Evolutionary conservation across 92 coral and sea anemone genomes (phyloP).

Genomic region (Parazoanthus darwini): DNA sequence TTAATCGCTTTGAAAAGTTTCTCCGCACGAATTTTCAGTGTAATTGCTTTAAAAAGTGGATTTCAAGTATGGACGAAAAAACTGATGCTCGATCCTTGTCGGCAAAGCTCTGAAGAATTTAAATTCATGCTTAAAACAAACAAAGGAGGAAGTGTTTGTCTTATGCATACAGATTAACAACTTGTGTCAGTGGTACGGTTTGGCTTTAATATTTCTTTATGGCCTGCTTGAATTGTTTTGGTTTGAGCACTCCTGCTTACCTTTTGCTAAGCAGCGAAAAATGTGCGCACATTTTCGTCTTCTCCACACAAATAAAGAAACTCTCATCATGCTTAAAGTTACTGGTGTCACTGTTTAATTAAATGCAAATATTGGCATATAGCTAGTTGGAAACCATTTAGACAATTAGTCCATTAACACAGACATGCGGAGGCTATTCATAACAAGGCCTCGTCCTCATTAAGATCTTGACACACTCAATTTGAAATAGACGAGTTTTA

Average conservation of each 20-base stretch:
- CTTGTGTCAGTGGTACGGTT: not conserved
- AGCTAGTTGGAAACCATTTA: conserved; percentile 53
- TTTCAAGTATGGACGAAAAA: not conserved
- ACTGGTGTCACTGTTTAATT: conserved; percentile 45
- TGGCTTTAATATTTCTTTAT: not conserved
- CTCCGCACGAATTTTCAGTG: conserved; percentile 19
- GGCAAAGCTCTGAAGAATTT: not conserved
- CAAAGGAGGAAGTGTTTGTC: conserved; percentile 4
- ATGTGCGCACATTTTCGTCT: not conserved
- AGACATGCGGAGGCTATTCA: conserved; percentile 40
- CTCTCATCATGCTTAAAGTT: not conserved
- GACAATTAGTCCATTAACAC: conserved; percentile 66
- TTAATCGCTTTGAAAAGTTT: conserved; percentile 28
- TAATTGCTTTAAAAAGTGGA: not conserved
- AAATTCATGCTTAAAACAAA: not conserved
- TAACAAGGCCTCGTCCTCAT: conserved; percentile 18
- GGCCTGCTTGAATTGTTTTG: not conserved
- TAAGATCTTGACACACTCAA: conserved; percentile 35
- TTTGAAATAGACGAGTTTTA: conserved; percentile 24
- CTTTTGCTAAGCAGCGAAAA: not conserved
- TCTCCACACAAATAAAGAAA: not conserved
- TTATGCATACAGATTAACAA: conserved; percentile 21
- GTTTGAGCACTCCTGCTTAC: not conserved
- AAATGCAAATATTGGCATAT: conserved; percentile 56
- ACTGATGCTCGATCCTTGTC: not conserved